phyloP scores from a whole-genome alignment of 1,140 invertebrate species.

The Anoplophora glabripennis region DNA sequence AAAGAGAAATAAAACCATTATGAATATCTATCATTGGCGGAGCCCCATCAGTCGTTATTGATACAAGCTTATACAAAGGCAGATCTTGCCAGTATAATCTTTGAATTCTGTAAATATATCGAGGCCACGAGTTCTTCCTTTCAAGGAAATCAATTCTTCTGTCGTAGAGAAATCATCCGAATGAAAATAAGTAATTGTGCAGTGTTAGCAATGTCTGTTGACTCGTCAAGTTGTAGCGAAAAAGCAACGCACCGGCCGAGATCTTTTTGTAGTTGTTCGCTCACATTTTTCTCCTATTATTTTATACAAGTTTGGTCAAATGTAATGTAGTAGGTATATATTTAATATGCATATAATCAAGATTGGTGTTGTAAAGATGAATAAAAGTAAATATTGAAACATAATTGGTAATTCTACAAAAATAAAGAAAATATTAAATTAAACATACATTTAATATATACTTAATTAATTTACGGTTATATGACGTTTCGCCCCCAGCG shows the following conservation, averaged over 20 bases:
- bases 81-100: conserved; percentile 32
- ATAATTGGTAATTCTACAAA: too few species aligned
- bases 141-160: conserved; percentile 44
- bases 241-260: conserved; percentile 29
- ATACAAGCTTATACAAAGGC: conserved; percentile 39
- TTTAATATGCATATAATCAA: too few species aligned
- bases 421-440: too few species aligned
- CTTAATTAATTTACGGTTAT: too few species aligned
- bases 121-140: conserved; percentile 37
- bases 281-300: too few species aligned
- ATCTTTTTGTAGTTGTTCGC: conserved; percentile 29
- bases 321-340: too few species aligned
- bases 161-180: conserved; percentile 40
- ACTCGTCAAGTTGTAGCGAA: conserved; percentile 39
- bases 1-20: conserved; percentile 38
- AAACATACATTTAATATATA: too few species aligned
- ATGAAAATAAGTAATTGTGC: conserved; percentile 38
- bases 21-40: conserved; percentile 27
- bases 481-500: too few species aligned
- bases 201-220: conserved; percentile 22
- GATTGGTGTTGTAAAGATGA: too few species aligned
- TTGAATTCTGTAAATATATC: conserved; percentile 43
- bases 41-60: conserved; percentile 39
- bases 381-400: too few species aligned
- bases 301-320: too few species aligned